These are phyloP conservation scores for Andrena flavipes DNA, from an alignment of 2,888 invertebrate species.

Conservation along the genomic window DNA sequence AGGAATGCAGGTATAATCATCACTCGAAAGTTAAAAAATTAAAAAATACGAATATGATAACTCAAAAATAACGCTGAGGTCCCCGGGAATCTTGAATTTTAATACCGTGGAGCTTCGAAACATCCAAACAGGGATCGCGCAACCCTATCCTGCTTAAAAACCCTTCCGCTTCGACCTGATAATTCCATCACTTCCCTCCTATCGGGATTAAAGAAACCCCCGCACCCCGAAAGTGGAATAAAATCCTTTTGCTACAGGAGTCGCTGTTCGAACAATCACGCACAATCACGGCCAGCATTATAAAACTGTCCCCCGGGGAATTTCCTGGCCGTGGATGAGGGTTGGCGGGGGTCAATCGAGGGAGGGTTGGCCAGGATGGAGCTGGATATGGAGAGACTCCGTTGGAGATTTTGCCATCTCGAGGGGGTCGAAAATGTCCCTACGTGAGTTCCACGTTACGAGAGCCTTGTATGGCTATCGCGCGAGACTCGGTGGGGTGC, in stretches of 20 bases:
- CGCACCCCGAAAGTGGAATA: conserved; percentile 28
- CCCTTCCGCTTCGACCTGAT: neutral
- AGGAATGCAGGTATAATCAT: too few species aligned
- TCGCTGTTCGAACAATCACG: conserved; percentile 77
- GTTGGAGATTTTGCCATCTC: conserved; percentile 77
- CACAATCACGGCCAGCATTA: conserved; percentile 80
- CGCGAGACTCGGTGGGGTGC: conserved; percentile 51
- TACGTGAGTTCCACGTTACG: conserved; percentile 72
- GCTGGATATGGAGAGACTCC: conserved; percentile 61
- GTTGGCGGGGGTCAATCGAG: conserved; percentile 46
- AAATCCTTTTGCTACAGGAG: conserved; percentile 56
- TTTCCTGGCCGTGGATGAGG: conserved; percentile 44
- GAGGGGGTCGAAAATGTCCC: conserved; percentile 73
- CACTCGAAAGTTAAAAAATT: too few species aligned
- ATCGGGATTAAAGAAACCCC: conserved; percentile 35
- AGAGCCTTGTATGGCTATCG: conserved; percentile 53
- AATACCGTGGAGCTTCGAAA: too few species aligned
- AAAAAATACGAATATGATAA: too few species aligned
- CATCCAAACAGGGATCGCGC: neutral
- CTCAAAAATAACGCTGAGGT: too few species aligned
- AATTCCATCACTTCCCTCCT: conserved; percentile 5
- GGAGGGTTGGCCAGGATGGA: conserved; percentile 36
- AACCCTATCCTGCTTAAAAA: neutral
- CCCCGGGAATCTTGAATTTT: too few species aligned
- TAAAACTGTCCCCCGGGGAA: conserved; percentile 79